A percentile compares a stretch with the other conserved stretches of the same genome.
Evolutionary conservation across 2,113 vertebrate species (phyloP).

Genomic region (Sebastes schlegelii): DNA sequence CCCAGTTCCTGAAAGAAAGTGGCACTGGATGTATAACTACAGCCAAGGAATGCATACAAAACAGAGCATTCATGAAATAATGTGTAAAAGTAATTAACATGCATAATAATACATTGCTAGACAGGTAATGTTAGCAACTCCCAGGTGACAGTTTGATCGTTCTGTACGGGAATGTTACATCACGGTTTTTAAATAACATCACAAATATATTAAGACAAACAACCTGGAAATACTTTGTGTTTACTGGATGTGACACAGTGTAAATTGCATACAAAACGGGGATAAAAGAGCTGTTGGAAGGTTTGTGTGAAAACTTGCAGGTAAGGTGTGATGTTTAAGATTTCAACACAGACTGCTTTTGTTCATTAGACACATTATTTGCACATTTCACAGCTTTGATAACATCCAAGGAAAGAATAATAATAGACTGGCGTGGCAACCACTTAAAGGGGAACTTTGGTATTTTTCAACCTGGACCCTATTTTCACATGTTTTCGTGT

Average conservation of each 20-base stretch:
- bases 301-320: conserved; percentile 24
- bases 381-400: conserved; percentile 16
- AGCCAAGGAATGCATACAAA: neutral
- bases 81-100: neutral
- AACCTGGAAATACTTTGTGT: neutral
- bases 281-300: neutral
- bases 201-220: neutral
- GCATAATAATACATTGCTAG: too few relatives aligned
- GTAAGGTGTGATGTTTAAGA: conserved; percentile 12
- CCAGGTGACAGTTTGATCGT: neutral
- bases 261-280: neutral
- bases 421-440: neutral
- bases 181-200: neutral
- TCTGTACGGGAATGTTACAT: neutral
- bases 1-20: conserved; percentile 80
- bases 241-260: neutral
- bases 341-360: conserved; percentile 8
- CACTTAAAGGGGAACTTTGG: too few relatives aligned
- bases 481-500: too few relatives aligned
- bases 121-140: neutral
- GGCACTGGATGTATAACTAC: neutral
- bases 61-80: neutral
- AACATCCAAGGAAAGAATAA: conserved; percentile 5
- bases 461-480: too few relatives aligned
- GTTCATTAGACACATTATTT: conserved; percentile 22